phyloP scores from a whole-genome alignment of 2,888 invertebrate genomes.

The Cheilosia vulpina region DNA sequence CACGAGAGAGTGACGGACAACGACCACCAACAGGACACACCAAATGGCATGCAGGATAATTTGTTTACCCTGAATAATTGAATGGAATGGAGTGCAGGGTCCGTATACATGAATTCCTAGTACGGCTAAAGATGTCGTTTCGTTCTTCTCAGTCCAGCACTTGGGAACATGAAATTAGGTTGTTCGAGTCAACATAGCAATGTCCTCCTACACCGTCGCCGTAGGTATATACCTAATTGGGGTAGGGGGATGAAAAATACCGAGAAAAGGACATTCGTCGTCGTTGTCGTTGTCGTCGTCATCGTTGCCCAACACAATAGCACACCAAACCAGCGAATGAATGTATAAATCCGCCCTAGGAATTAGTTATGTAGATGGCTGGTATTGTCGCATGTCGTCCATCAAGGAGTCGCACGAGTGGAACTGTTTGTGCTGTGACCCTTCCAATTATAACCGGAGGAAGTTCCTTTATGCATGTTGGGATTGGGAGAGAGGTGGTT shows the following conservation, averaged over 20 bases:
- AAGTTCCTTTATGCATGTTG: constrained; percentile 19
- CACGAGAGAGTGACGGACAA: constrained; percentile 44
- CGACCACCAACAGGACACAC: constrained; percentile 52
- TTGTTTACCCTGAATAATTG: constrained; percentile 74
- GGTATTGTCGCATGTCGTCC: constrained; percentile 73
- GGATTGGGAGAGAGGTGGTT: constrained; percentile 26
- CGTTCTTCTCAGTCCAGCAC: constrained; percentile 1
- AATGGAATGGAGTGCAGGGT: constrained; percentile 38
- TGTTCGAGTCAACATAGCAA: constrained; percentile 66
- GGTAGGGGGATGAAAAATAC: constrained; percentile 28
- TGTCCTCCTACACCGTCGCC: constrained; percentile 7
- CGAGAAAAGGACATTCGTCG: constrained; percentile 45
- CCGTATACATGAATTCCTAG: neutral
- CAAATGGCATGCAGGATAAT: constrained; percentile 65
- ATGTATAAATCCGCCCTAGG: constrained; percentile 60
- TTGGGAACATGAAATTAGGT: constrained; percentile 55
- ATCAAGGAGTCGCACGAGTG: constrained; percentile 66
- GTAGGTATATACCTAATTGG: constrained; percentile 34
- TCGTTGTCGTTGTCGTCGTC: neutral
- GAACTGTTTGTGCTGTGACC: constrained; percentile 71
- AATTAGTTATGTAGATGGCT: constrained; percentile 73
- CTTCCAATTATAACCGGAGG: constrained; percentile 60
- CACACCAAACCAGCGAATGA: constrained; percentile 15
- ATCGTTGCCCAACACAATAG: constrained; percentile 37
- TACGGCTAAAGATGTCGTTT: constrained; percentile 38